phyloP scores from a whole-genome alignment of 2,888 invertebrate species.

The Phymatocera aterrima region DNA sequence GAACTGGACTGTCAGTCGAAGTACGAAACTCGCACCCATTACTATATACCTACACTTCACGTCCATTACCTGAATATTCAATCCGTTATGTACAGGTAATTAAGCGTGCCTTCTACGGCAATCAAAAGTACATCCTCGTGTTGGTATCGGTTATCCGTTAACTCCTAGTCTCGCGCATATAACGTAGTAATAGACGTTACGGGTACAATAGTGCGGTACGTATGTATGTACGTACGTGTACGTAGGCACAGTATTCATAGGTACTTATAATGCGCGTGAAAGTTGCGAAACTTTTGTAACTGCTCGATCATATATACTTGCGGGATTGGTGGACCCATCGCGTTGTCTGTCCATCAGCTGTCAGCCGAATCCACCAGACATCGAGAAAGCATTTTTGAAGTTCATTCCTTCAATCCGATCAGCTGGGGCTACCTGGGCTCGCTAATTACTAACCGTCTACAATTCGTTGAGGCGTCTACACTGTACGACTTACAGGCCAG shows the following conservation, averaged over 20 bases:
- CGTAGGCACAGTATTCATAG: too few species aligned
- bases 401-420: not conserved
- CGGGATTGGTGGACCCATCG: too few species aligned
- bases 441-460: not conserved
- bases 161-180: too few species aligned
- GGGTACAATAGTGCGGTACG: not conserved
- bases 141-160: not conserved
- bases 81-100: slow-evolving; percentile 4
- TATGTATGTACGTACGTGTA: not conserved
- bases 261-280: not conserved
- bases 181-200: not conserved
- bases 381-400: not conserved
- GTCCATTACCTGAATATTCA: not conserved
- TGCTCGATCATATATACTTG: slow-evolving; percentile 34
- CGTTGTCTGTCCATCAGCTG: slow-evolving; percentile 32
- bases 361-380: not conserved
- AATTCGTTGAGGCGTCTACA: too few species aligned
- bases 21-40: not conserved
- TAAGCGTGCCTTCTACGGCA: not conserved
- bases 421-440: slow-evolving; percentile 1
- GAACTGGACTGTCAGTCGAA: not conserved
- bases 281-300: slow-evolving; percentile 10
- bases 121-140: slow-evolving; percentile 12
- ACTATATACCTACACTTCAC: not conserved
- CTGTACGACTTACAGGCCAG: too few species aligned